These are phyloP conservation scores for Erethizon dorsatum DNA, from an alignment of 2,797 vertebrate genomes.

Conservation along the genomic window DNA sequence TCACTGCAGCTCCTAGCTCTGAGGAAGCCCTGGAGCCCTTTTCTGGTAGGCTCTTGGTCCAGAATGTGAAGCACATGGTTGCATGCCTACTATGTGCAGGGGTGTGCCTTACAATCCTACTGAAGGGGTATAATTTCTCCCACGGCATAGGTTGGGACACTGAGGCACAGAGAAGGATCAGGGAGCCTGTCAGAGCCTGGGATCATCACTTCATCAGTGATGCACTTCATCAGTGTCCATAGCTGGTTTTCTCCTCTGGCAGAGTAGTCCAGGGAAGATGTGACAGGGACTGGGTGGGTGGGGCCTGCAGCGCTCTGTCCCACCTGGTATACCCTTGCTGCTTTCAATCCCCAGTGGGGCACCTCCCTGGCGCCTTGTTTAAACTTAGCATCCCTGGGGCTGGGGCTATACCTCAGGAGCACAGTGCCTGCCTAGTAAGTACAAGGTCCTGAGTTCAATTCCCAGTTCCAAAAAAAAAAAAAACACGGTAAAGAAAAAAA, in stretches of 20 bases:
- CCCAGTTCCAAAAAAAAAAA: too few species aligned
- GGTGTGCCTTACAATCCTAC: rapidly evolving
- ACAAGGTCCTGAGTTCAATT: too few species aligned
- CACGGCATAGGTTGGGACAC: neutral
- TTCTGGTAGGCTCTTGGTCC: neutral
- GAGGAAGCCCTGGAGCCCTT: neutral
- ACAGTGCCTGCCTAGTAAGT: too few species aligned
- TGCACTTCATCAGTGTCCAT: rapidly evolving
- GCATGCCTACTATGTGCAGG: neutral
- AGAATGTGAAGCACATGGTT: neutral
- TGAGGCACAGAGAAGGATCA: neutral
- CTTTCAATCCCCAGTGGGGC: neutral
- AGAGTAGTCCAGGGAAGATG: neutral
- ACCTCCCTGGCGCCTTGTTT: conserved; percentile 62
- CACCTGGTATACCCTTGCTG: neutral
- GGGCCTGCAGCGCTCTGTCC: neutral
- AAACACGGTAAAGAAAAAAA: too few species aligned
- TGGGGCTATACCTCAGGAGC: too few species aligned
- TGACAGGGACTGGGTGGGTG: neutral
- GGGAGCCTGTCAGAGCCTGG: neutral
- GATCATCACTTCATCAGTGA: neutral
- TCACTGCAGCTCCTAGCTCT: neutral
- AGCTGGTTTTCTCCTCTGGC: neutral
- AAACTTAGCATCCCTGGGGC: conserved; percentile 61
- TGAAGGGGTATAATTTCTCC: neutral